Percentiles rank a stretch among this genome's conserved stretches.
Evolutionary conservation across 2,797 vertebrate species (phyloP).

Genomic region (Hyperoplus lanceolatus): DNA sequence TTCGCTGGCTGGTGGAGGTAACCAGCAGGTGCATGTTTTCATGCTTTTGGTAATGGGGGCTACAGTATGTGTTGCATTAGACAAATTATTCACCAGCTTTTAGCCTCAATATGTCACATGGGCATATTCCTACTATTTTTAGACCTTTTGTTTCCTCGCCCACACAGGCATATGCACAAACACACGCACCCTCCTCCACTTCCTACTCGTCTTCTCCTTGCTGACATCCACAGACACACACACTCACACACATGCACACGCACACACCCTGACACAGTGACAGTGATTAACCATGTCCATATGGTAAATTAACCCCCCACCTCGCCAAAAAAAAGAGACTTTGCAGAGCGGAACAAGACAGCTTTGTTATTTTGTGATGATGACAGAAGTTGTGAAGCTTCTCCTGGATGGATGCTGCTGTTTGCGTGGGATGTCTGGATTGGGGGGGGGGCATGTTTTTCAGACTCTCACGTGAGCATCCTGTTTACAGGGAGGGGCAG

Average conservation of each 20-base stretch:
- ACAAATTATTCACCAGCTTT: conserved; percentile 86
- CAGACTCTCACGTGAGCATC: conserved; percentile 71
- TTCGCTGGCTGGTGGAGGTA: conserved; percentile 59
- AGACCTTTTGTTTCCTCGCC: conserved; percentile 78
- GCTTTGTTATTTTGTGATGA: conserved; percentile 47
- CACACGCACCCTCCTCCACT: conserved; percentile 42
- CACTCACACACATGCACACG: neutral
- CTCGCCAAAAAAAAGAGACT: conserved; percentile 28
- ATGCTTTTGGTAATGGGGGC: conserved; percentile 42
- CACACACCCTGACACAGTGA: conserved; percentile 41
- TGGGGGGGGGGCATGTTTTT: conserved; percentile 58
- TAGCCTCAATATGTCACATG: conserved; percentile 85
- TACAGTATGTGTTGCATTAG: conserved; percentile 71
- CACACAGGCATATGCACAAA: conserved; percentile 65
- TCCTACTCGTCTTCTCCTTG: conserved; percentile 39
- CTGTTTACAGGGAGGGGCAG: conserved; percentile 72
- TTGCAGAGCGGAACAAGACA: conserved; percentile 49
- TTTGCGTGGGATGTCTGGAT: conserved; percentile 50
- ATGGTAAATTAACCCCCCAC: conserved; percentile 1
- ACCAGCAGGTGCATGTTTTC: conserved; percentile 61
- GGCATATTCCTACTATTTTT: conserved; percentile 82
- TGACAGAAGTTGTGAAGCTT: conserved; percentile 45
- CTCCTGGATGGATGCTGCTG: conserved; percentile 31
- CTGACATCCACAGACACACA: conserved; percentile 39
- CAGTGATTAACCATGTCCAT: conserved; percentile 72